phyloP scores from a whole-genome alignment of 2,113 vertebrate species.

The Tamias sibiricus region DNA sequence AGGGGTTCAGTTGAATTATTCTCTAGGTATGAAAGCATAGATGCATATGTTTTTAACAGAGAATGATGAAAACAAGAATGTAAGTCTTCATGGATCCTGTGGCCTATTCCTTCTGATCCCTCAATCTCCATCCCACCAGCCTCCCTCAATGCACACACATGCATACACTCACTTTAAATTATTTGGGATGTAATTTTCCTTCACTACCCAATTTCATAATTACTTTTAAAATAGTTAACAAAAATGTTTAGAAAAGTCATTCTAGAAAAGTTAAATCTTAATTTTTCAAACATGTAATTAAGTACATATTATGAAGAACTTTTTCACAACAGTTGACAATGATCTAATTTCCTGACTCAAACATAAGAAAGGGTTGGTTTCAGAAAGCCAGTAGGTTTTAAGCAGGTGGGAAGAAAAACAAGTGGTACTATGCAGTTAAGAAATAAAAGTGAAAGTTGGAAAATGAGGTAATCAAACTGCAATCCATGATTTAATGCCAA shows the following conservation, averaged over 20 bases:
- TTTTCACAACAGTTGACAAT: background rate
- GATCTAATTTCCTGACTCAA: background rate
- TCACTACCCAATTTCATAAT: background rate
- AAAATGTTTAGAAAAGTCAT: background rate
- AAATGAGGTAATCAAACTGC: background rate
- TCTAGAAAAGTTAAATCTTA: conserved; percentile 6
- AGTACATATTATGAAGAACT: background rate
- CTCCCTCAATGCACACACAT: background rate
- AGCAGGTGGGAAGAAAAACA: background rate
- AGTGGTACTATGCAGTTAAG: background rate
- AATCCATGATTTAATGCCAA: rapidly evolving
- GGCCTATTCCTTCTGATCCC: background rate
- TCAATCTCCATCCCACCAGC: background rate
- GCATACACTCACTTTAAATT: background rate
- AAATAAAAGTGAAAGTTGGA: background rate
- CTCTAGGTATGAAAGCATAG: background rate
- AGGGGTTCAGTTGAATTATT: background rate
- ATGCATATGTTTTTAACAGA: background rate
- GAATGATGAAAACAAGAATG: background rate
- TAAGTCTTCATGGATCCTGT: background rate
- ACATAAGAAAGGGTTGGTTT: background rate
- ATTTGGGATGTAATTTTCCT: background rate
- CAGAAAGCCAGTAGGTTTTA: background rate
- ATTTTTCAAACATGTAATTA: background rate
- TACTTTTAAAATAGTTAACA: background rate